Evolutionary conservation across 37 sponge, comb jelly and placozoan genomes (phyloP).

Genomic region (Theonella swinhoei): DNA sequence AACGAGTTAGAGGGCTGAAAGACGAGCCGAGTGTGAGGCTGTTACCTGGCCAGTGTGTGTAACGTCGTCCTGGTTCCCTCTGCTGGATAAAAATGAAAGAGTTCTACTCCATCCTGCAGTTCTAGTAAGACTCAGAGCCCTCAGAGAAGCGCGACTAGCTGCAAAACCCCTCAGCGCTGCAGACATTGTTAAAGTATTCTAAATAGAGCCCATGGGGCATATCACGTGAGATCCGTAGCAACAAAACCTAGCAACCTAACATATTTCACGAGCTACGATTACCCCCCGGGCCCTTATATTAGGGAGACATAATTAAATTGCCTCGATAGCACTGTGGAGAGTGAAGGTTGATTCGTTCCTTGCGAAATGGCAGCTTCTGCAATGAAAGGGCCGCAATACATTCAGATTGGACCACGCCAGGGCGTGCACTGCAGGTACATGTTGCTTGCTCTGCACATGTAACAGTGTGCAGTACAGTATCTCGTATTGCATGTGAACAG

Average conservation of each 20-base stretch:
- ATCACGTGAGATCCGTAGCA: slow-evolving; percentile 16
- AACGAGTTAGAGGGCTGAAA: neutral
- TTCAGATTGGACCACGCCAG: slow-evolving; percentile 3
- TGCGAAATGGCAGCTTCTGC: neutral
- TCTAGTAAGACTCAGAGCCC: neutral
- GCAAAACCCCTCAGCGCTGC: neutral
- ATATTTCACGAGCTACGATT: neutral
- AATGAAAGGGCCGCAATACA: neutral
- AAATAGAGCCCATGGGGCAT: neutral
- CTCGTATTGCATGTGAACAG: no score
- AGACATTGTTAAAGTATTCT: neutral
- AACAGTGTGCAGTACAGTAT: no score
- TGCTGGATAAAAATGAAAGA: neutral
- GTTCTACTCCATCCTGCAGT: neutral
- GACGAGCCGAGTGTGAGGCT: neutral
- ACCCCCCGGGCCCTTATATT: no score
- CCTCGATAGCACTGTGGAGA: neutral
- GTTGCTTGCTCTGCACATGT: no score
- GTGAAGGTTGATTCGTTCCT: neutral
- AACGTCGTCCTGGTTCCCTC: slow-evolving; percentile 38
- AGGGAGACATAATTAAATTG: no score
- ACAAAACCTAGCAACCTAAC: neutral
- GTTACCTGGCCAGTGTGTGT: slow-evolving; percentile 80
- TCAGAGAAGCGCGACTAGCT: neutral
- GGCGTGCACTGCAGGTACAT: slow-evolving; percentile 2